Base-by-base conservation (phyloP, 2,797 vertebrate genomes). In the Brachyalestes nurse region DNA sequence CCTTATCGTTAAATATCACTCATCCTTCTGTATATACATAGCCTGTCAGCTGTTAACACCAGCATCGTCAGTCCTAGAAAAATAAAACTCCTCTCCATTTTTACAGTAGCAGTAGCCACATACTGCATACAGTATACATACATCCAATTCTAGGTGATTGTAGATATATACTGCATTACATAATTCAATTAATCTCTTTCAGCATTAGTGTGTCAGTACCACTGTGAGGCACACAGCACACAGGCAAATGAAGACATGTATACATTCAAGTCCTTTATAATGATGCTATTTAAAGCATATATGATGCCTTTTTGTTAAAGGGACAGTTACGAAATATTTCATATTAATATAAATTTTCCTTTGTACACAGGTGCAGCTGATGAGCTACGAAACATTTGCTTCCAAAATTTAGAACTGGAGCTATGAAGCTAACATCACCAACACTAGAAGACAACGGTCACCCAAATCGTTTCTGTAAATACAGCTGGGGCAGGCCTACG, bases 111-210 rank as follows among this genome's bases (percentile, higher is more conserved):
- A 81, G 80, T 65, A 70, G 57, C 73, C 47, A n/a, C 58, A 17
- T 51, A 10, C 23, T 78, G 64, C 64, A 42, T n/a, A 21, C 6
- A 17, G 5, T 45, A 14, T 45, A 66, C 4, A 67, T 38, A n/a
- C 21, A 21, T 34, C 40, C 42, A 28, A 42, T 62, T 42, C 23
- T 61, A 40, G 12, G 21, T 55, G 9, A 51, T 45, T 38, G 5
- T 9, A 42, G 34, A 72, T 42, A 53, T 34, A 74, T 67, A 45
- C 21, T 58, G 40, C 71, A 77, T 13, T 77, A 45, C 34, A 45
- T 47, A 65, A 71, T 51, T 71, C 70, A 75, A 55, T 14, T 71
- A 74, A 86, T 84, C 75, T 76, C 49, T 81, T 84, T 83, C 61
- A 65, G 60, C 69, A 73, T 75, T 19, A 76, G 34, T n/a, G 34